These are phyloP conservation scores for Geotrupes spiniger DNA, from an alignment of 2,888 invertebrate species.

Conservation along the genomic window DNA sequence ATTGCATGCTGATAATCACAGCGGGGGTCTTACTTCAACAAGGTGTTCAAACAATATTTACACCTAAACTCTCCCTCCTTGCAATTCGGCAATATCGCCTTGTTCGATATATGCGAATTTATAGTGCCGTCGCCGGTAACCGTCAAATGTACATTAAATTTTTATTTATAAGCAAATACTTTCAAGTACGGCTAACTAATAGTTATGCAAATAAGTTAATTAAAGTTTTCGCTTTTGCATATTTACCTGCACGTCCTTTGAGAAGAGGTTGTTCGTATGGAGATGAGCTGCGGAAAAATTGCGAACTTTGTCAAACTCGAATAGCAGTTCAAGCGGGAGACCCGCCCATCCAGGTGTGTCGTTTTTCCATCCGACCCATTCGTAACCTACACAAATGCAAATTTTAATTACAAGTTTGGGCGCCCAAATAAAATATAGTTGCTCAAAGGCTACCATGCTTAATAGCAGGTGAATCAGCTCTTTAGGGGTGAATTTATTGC, in stretches of 20 bases:
- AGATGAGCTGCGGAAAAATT: conserved; percentile 74
- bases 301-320: conserved; percentile 74
- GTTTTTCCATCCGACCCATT: conserved; percentile 83
- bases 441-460: conserved; percentile 32
- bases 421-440: conserved; percentile 9
- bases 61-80: too few species aligned
- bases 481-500: conserved; percentile 35
- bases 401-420: conserved; percentile 15
- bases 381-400: conserved; percentile 59
- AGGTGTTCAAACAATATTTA: too few species aligned
- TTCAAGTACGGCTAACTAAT: too few species aligned
- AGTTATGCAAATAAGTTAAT: too few species aligned
- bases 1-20: too few species aligned
- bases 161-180: too few species aligned
- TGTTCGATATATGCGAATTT: too few species aligned
- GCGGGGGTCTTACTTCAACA: too few species aligned
- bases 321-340: conserved; percentile 69
- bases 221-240: too few species aligned
- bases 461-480: conserved; percentile 39
- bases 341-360: conserved; percentile 61
- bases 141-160: too few species aligned
- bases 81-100: too few species aligned
- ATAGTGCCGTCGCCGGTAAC: too few species aligned
- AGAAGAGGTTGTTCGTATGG: conserved; percentile 74
- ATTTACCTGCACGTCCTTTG: conserved; percentile 70